Evolutionary conservation across 2,113 vertebrate species (phyloP).

Genomic region (Gasterosteus nipponicus): DNA sequence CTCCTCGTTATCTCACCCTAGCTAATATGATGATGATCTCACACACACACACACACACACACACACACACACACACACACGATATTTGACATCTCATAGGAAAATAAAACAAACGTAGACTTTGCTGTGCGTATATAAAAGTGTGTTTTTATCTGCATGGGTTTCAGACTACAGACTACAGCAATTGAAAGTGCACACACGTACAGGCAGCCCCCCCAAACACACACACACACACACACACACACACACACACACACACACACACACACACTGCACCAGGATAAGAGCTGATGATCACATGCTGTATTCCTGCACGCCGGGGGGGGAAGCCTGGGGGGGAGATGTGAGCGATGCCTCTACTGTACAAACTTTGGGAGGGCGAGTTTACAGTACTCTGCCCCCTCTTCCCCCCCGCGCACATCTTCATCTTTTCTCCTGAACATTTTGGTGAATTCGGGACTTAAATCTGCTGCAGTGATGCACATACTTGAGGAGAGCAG

Average conservation of each 20-base stretch:
- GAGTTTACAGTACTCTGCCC: slow-evolving; percentile 31
- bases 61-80: not conserved
- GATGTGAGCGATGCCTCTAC: slow-evolving; percentile 52
- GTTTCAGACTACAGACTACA: slow-evolving; percentile 6
- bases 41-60: not conserved
- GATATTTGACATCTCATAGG: slow-evolving; percentile 9
- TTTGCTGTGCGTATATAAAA: not conserved
- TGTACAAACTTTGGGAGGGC: slow-evolving; percentile 42
- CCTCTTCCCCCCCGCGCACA: not conserved
- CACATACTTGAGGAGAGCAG: slow-evolving; percentile 14
- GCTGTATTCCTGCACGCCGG: slow-evolving; percentile 50
- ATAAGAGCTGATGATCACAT: slow-evolving; percentile 55
- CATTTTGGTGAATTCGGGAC: slow-evolving; percentile 39
- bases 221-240: not conserved
- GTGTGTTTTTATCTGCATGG: not conserved
- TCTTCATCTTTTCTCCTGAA: slow-evolving; percentile 10
- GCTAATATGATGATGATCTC: slow-evolving; percentile 35
- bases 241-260: slow-evolving; percentile 8
- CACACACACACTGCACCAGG: slow-evolving; percentile 4
- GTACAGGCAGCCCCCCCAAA: not conserved
- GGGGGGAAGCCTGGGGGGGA: slow-evolving; percentile 43
- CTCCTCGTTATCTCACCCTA: slow-evolving; percentile 65
- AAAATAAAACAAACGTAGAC: slow-evolving; percentile 12
- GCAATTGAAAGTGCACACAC: slow-evolving; percentile 19
- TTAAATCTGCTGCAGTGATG: slow-evolving; percentile 33